Evolutionary conservation across 1,140 invertebrate species (phyloP).

Genomic region (Riptortus pedestris): DNA sequence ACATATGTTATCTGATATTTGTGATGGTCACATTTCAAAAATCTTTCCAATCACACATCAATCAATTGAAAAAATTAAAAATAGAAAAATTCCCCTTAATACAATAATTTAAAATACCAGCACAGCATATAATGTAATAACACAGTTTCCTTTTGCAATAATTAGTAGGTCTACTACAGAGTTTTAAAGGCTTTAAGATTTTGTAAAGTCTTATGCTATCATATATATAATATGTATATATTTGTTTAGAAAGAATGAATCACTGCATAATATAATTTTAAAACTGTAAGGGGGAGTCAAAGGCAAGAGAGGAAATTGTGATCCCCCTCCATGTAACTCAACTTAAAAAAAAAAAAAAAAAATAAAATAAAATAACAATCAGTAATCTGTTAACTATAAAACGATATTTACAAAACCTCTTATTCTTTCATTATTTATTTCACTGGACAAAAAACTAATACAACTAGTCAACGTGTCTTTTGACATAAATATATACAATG

Average conservation of each 20-base stretch:
- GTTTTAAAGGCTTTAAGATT: background rate
- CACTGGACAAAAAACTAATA: constrained; percentile 18
- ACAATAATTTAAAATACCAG: constrained; percentile 6
- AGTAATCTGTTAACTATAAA: constrained; percentile 9
- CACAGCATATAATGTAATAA: constrained; percentile 1
- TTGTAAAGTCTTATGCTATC: background rate
- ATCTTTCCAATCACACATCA: too few species aligned
- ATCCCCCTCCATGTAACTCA: too few species aligned
- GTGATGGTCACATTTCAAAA: too few species aligned
- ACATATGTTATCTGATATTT: background rate
- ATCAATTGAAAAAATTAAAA: too few species aligned
- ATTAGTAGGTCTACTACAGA: background rate
- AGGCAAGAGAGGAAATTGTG: background rate
- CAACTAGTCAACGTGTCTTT: constrained; percentile 23
- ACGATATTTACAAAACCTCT: constrained; percentile 15
- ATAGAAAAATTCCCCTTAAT: constrained; percentile 4
- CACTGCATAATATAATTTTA: background rate
- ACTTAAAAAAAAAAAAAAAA: background rate
- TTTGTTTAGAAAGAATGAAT: background rate
- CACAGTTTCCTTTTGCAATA: background rate
- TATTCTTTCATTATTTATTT: background rate
- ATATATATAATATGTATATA: constrained; percentile 5
- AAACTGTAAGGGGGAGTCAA: background rate
- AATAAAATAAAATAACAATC: constrained; percentile 11
- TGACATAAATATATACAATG: constrained; percentile 24